These are phyloP conservation scores for Heliconius hermathena DNA, from an alignment of 1,140 invertebrate genomes.

Conservation along the genomic window DNA sequence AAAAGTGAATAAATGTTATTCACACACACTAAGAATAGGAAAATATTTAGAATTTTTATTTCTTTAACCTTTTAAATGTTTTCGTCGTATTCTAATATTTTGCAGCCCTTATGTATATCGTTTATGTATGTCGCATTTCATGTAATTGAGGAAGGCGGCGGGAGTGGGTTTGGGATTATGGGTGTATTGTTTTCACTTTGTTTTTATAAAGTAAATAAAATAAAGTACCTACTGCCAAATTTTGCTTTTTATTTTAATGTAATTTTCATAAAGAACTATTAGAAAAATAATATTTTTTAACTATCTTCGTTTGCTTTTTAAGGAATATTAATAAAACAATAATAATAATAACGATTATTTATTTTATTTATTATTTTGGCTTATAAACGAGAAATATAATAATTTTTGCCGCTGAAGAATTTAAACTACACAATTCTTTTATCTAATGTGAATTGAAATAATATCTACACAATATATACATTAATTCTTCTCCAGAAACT, in stretches of 20 bases:
- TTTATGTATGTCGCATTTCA: not conserved
- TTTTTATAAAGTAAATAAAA: slow-evolving; percentile 55
- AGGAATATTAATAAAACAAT: not conserved
- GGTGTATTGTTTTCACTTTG: slow-evolving; percentile 50
- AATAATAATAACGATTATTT: not conserved
- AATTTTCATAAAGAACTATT: not conserved
- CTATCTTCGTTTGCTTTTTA: not conserved
- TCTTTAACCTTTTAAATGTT: not conserved
- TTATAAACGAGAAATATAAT: not conserved
- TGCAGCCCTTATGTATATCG: not conserved
- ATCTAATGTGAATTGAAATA: not conserved
- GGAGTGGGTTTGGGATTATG: slow-evolving; percentile 18
- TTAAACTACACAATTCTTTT: not conserved
- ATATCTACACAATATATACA: not conserved
- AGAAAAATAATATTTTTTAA: too few species aligned
- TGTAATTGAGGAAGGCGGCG: not conserved
- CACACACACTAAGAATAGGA: too few species aligned
- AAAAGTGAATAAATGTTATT: too few species aligned
- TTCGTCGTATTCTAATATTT: not conserved
- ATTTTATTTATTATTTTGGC: not conserved
- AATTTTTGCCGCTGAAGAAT: not conserved
- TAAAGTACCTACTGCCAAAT: slow-evolving; percentile 57
- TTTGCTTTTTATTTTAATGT: slow-evolving; percentile 43
- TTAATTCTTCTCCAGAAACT: not conserved
- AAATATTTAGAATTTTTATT: too few species aligned